Percentiles rank a stretch among this genome's conserved stretches.
Evolutionary conservation across 2,797 vertebrate genomes (phyloP).

Genomic region (Avahi laniger): DNA sequence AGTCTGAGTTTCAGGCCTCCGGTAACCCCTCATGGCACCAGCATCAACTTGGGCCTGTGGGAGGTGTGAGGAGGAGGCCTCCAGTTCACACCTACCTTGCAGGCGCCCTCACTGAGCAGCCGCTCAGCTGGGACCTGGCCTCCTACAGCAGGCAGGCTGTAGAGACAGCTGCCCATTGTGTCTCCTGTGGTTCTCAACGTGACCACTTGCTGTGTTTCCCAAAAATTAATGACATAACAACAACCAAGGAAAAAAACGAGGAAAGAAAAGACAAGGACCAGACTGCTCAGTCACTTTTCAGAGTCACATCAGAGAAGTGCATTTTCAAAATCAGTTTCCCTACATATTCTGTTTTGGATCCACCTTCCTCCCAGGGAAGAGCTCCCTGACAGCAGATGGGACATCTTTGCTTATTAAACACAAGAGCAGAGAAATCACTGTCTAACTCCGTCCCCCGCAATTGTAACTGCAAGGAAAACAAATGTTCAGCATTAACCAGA

Average conservation of each 20-base stretch:
- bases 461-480: no score
- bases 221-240: background rate
- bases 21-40: rapidly evolving
- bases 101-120: rapidly evolving
- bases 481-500: background rate
- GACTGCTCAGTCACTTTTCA: rapidly evolving
- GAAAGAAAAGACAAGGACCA: background rate
- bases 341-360: no score
- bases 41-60: background rate
- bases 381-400: background rate
- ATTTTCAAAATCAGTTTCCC: no score
- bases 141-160: rapidly evolving
- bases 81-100: background rate
- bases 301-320: background rate
- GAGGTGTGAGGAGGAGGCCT: rapidly evolving
- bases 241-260: no score
- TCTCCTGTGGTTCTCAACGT: background rate
- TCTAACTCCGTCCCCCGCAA: rapidly evolving
- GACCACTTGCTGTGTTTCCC: background rate
- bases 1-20: no score
- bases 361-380: no score
- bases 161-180: rapidly evolving
- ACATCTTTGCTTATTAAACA: no score
- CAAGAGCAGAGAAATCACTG: rapidly evolving
- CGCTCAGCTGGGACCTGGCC: rapidly evolving